A percentile compares a stretch with the other conserved stretches of the same genome.
Evolutionary conservation across 2,888 invertebrate species (phyloP).

Genomic region (Schizaphis graminum): DNA sequence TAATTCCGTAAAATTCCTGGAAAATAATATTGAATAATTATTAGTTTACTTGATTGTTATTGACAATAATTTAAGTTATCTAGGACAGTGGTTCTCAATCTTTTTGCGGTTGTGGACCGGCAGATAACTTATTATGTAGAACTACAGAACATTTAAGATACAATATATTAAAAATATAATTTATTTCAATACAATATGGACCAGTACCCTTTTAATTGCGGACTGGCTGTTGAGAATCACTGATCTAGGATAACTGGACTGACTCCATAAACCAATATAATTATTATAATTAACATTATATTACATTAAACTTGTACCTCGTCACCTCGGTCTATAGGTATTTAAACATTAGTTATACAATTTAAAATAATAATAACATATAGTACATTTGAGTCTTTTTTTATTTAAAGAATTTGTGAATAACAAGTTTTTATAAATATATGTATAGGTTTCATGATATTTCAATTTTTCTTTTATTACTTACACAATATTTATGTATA

Average conservation of each 20-base stretch:
- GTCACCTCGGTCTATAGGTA: background rate
- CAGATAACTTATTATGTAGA: too few relatives aligned
- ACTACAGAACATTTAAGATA: too few relatives aligned
- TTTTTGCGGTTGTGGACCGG: too few relatives aligned
- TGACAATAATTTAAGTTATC: background rate
- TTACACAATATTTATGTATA: background rate
- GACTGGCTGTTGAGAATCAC: too few relatives aligned
- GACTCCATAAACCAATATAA: background rate
- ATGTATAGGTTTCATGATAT: background rate
- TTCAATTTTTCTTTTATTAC: background rate
- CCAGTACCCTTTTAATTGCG: too few relatives aligned
- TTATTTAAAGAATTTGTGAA: background rate
- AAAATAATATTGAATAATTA: conserved; percentile 66
- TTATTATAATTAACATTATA: background rate
- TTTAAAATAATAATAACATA: background rate
- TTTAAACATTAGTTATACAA: background rate
- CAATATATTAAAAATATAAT: too few relatives aligned
- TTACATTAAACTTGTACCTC: background rate
- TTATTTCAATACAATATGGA: too few relatives aligned
- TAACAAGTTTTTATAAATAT: background rate
- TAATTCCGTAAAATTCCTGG: conserved; percentile 81
- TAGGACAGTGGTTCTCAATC: too few relatives aligned
- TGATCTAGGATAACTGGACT: background rate
- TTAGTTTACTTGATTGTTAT: background rate
- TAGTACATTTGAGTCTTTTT: background rate